Evolutionary conservation across 2,888 invertebrate genomes (phyloP), one percentile per base, ranked within the genome.

Genomic region (Andricus quercusramuli): DNA sequence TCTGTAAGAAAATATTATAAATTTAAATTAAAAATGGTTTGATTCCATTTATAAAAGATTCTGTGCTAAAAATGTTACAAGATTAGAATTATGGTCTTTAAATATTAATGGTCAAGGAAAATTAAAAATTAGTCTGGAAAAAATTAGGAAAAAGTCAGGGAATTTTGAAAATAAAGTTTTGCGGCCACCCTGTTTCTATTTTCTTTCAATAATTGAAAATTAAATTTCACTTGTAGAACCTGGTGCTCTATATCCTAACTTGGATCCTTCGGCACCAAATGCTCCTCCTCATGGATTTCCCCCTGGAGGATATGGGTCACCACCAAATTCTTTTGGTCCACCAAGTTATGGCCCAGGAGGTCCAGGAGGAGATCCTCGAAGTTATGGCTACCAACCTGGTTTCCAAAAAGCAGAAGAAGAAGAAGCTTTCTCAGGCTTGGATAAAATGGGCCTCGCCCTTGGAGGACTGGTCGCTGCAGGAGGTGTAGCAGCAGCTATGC

Each of bases 401-500:
- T 78, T 87, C 29, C 86, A 90, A 66, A 88, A 91, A 76, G 65
- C 90, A 62, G 90, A 91, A 80, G 88, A 89, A 74, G 91, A 91
- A 79, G 88, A 88, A 22, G 83, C 84, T 32, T 90, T 91, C 64
- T 86, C 90, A 62, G 88, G 89, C 59, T 80, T 92, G 68, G 91
- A 91, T 79, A 92, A 92, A 90, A 89, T 92, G 80, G 92, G 92
- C 15, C 79, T 92, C 59, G 92, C 92, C 20, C 81, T 92, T 64
- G 92, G 92, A 37, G 92, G 92, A 79, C 85, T 92, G 29, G 90
- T 90, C 70, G 92, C 92, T 20, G 92, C 91, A 47, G 92, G 92
- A 79, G 92, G 92, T 32, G 90, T 91, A 51, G 92, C 92, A 44
- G 92, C 92, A 29, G 91, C 90, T 32, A 90, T 91, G 85, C 90